Percentiles rank a stretch among this genome's conserved stretches.
Conservation (phyloP, 2,888 invertebrate species). For the Melanophora roralis region DNA sequence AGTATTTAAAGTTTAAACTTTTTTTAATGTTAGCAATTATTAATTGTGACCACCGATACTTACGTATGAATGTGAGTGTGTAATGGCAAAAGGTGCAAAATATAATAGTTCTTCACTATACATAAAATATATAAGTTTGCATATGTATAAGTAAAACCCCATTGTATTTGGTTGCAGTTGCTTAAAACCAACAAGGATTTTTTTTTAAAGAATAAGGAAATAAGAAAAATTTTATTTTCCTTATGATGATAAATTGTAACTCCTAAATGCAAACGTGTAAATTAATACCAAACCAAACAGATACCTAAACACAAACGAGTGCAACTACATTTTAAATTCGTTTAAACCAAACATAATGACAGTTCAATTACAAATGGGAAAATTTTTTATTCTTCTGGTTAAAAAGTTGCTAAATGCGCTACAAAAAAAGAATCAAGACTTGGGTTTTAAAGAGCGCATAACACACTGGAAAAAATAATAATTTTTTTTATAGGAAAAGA, state of each 20-base stretch:
- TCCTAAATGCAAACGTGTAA: background rate
- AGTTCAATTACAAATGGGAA: conserved; percentile 45
- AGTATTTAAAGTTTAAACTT: no score
- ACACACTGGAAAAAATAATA: no score
- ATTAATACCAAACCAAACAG: background rate
- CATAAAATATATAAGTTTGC: no score
- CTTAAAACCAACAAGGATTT: background rate
- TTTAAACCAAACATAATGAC: conserved; percentile 46
- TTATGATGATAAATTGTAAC: conserved; percentile 8
- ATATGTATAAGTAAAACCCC: background rate
- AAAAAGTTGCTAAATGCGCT: conserved; percentile 15
- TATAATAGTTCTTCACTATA: no score
- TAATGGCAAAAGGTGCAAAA: background rate
- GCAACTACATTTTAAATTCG: conserved; percentile 43
- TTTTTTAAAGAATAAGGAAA: background rate
- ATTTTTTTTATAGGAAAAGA: no score
- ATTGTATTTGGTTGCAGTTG: background rate
- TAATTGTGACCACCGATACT: no score
- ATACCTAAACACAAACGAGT: background rate
- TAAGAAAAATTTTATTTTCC: conserved; percentile 11
- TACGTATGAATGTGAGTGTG: background rate
- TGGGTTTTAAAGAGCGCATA: no score
- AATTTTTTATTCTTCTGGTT: conserved; percentile 13
- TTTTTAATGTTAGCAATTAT: no score
- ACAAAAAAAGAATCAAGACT: background rate